Base-by-base conservation (phyloP, 2,888 invertebrate species). In the Dione vanillae region DNA sequence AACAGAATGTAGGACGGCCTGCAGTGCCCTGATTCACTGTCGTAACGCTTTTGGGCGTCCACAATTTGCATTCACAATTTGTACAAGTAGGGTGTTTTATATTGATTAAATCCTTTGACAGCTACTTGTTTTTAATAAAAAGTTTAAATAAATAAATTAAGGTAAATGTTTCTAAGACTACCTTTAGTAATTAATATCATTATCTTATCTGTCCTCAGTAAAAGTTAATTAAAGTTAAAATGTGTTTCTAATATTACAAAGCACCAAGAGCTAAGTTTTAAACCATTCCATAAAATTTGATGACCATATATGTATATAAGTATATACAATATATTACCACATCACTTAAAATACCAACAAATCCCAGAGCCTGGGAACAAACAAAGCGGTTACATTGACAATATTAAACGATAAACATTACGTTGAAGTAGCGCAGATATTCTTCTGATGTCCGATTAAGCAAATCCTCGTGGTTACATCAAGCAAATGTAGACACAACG, bases 11-110 rank as follows among this genome's bases (percentile, higher is more conserved):
- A 83, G 91, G 90, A 71, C 91, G 80, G 82, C 77, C 89, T 88
- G 91, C 91, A 91, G 84, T 91, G 92, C 75, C 90, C 92, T 87
- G 85, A 85, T 88, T 91, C 83, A 72, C 69, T 77, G 77, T 83
- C 83, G 85, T 85, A 85, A 81, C 80, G 82, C 81, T 71, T 64
- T 64, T 71, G 72, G 72, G 65, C 74, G 69, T 59, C 72, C 65
- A 72, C 66, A 41, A 70, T 72, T 74, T 65, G 51, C 70, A 68
- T 74, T 72, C 20, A 47, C 14, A 68, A 64, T 65, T 70, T 65
- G 65, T 54, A 43, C 66, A 37, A 20, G 16, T 41, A 66, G 35
- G 2, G 40, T 45, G 47, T 68, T 73, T 49, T 68, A 35, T 35
- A 64, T 67, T 71, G 58, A 61, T 66, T 71, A 20, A 37, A 16